These are phyloP conservation scores for Cataglyphis cursor DNA, from an alignment of 2,888 invertebrate species.

Conservation along the genomic window DNA sequence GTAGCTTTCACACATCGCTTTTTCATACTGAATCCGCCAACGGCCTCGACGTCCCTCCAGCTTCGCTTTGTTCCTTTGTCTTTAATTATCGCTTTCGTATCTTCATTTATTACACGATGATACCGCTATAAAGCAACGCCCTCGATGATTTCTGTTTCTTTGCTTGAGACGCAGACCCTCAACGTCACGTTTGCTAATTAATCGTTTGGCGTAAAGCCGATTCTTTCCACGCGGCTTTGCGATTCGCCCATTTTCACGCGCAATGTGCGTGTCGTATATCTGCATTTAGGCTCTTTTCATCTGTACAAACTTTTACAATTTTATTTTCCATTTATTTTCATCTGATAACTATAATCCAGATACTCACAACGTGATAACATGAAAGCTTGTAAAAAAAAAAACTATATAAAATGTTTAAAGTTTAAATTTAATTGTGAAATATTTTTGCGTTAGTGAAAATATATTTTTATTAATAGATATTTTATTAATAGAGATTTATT, in stretches of 20 bases:
- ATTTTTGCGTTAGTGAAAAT: neutral
- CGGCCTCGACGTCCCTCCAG: constrained; percentile 65
- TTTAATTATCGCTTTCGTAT: constrained; percentile 14
- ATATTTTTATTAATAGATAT: neutral
- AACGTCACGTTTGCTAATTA: constrained; percentile 19
- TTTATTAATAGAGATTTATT: neutral
- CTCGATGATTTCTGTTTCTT: constrained; percentile 1
- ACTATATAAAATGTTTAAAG: neutral
- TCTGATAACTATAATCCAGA: neutral
- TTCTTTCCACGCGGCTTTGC: neutral
- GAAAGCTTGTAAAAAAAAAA: neutral
- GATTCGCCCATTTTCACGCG: neutral
- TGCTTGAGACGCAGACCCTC: neutral
- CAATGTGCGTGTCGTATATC: neutral
- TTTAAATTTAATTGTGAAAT: neutral
- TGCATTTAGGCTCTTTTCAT: neutral
- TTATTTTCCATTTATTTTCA: constrained; percentile 1
- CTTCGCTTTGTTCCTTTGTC: constrained; percentile 12
- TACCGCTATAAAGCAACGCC: constrained; percentile 2
- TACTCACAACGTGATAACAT: neutral
- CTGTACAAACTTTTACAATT: constrained; percentile 12
- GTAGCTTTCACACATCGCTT: constrained; percentile 68
- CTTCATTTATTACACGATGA: constrained; percentile 22
- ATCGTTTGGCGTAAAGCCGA: neutral
- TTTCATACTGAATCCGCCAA: constrained; percentile 53